phyloP scores from a whole-genome alignment of 1,140 invertebrate genomes.

The Pristionchus pacificus region DNA sequence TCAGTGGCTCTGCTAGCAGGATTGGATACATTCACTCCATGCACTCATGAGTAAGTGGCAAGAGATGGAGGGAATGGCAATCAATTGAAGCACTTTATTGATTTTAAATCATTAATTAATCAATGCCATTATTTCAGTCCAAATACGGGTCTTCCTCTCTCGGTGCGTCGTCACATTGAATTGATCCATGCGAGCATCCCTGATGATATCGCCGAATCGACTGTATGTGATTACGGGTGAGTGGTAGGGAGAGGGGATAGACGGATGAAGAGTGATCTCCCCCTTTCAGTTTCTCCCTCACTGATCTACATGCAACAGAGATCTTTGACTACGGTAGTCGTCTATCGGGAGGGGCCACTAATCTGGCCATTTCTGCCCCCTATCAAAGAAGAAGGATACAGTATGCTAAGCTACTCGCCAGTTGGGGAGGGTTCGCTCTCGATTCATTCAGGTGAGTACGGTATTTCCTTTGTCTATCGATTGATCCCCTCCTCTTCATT shows the following conservation, averaged over 20 bases:
- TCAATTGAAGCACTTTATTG: constrained; percentile 2
- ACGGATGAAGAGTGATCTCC: neutral
- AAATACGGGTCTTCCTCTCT: neutral
- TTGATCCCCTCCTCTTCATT: neutral
- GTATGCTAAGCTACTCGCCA: constrained; percentile 19
- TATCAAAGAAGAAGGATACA: constrained; percentile 22
- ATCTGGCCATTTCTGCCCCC: constrained; percentile 2
- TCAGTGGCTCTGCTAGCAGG: constrained; percentile 14
- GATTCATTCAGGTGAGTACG: constrained; percentile 19
- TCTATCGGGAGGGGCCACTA: constrained; percentile 6
- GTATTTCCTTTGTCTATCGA: neutral
- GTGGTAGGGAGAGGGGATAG: neutral
- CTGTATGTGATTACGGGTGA: constrained; percentile 22
- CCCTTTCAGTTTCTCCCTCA: constrained; percentile 23
- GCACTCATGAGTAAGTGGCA: neutral
- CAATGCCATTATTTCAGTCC: constrained; percentile 14
- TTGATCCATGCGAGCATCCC: constrained; percentile 29
- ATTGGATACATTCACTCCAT: constrained; percentile 13
- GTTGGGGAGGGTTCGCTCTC: constrained; percentile 21
- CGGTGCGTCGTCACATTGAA: constrained; percentile 2
- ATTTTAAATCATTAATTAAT: constrained; percentile 3
- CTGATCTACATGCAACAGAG: constrained; percentile 32
- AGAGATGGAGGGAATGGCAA: constrained; percentile 3
- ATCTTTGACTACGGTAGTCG: constrained; percentile 28
- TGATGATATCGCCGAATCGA: constrained; percentile 25